These are phyloP conservation scores for Sceloporus tristichus DNA, from an alignment of 2,113 vertebrate species.

Conservation along the genomic window DNA sequence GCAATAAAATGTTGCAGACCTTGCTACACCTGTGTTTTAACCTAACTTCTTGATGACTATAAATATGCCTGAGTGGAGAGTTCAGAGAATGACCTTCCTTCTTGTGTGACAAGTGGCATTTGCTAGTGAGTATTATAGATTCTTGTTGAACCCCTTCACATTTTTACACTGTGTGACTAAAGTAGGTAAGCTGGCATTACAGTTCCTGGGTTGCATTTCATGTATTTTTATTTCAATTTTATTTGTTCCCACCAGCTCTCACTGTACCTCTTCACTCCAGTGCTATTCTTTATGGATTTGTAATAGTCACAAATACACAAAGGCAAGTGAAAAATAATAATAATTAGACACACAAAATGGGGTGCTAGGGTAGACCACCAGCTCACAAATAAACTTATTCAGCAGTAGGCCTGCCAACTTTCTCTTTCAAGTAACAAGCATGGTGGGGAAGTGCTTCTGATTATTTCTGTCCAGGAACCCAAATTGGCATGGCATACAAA, in stretches of 20 bases:
- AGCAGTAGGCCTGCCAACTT: not conserved
- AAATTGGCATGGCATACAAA: too few relatives aligned
- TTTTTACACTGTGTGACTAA: not conserved
- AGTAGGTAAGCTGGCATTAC: not conserved
- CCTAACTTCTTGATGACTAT: slow-evolving; percentile 24
- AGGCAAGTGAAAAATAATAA: not conserved
- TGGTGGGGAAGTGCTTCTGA: too few relatives aligned
- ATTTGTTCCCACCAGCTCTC: slow-evolving; percentile 5
- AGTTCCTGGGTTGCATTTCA: not conserved
- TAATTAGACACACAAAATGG: not conserved
- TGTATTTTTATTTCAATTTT: not conserved
- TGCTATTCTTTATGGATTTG: not conserved
- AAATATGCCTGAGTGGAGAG: slow-evolving; percentile 31
- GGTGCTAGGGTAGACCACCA: too few relatives aligned
- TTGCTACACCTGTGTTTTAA: slow-evolving; percentile 31
- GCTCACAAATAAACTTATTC: not conserved
- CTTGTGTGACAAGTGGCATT: not conserved
- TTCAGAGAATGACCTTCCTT: not conserved
- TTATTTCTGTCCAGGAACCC: too few relatives aligned
- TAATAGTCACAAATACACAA: not conserved
- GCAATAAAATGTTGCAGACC: slow-evolving; percentile 33
- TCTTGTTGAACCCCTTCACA: not conserved
- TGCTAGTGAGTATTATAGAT: not conserved
- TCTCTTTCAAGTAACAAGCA: too few relatives aligned
- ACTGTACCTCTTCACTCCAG: not conserved